These are phyloP conservation scores for Spermophilus dauricus DNA, from an alignment of 2,113 vertebrate species.

Conservation along the genomic window DNA sequence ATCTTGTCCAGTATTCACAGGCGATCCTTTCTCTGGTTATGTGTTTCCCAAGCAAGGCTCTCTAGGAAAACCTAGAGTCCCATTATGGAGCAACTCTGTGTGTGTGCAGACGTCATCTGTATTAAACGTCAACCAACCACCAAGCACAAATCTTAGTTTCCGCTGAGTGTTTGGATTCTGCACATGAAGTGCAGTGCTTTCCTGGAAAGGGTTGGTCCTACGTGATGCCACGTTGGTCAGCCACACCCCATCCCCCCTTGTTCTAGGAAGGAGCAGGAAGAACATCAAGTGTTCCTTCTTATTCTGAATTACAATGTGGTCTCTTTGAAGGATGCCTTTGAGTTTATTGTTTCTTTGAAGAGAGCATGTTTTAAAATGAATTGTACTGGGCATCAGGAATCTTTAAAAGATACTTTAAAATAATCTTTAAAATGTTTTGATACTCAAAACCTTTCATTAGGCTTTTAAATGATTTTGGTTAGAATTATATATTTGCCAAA, in stretches of 20 bases:
- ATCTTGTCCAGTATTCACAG: background rate
- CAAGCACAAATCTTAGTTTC: background rate
- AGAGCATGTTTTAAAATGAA: background rate
- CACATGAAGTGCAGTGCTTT: background rate
- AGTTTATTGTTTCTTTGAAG: background rate
- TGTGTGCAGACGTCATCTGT: background rate
- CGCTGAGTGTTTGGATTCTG: background rate
- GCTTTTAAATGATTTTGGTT: background rate
- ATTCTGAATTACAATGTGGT: background rate
- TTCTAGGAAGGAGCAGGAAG: background rate
- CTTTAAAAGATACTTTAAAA: background rate
- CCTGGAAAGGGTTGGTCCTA: background rate
- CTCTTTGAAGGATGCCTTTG: background rate
- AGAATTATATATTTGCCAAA: constrained; percentile 6
- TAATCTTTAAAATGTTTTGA: too few relatives aligned
- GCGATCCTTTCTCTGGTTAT: background rate
- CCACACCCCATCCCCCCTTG: too few relatives aligned
- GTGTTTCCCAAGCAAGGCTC: constrained; percentile 9
- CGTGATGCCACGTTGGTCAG: background rate
- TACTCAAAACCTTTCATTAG: background rate
- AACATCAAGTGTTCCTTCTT: background rate
- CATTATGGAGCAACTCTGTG: background rate
- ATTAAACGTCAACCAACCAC: background rate
- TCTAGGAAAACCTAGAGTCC: constrained; percentile 65
- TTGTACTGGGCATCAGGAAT: background rate